These are phyloP conservation scores for Cetonia aurata DNA, from an alignment of 2,888 invertebrate species.

Conservation along the genomic window DNA sequence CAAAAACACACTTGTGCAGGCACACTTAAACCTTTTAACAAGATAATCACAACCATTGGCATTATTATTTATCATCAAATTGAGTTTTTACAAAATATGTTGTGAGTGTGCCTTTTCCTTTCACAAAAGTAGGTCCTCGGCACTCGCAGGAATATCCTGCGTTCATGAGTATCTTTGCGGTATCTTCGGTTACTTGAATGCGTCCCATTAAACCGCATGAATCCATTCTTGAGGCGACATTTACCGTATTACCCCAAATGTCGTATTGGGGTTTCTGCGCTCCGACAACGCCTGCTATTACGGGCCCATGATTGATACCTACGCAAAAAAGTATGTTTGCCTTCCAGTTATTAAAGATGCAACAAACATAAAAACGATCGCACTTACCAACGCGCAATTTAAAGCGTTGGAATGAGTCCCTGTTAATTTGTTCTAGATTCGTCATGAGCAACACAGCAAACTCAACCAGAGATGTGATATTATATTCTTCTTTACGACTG, in stretches of 20 bases:
- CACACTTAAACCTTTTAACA: conserved; percentile 31
- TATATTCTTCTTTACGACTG: conserved; percentile 85
- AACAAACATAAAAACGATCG: too few relatives aligned
- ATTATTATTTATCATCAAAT: conserved; percentile 72
- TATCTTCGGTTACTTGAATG: conserved; percentile 87
- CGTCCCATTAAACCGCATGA: conserved; percentile 91
- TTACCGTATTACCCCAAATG: conserved; percentile 99
- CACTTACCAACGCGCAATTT: conserved; percentile 89
- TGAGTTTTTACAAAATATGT: conserved; percentile 94
- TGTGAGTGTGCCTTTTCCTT: conserved; percentile 92
- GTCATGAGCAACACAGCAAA: conserved; percentile 94
- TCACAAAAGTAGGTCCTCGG: conserved; percentile 92
- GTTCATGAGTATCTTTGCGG: conserved; percentile 84
- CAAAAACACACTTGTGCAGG: conserved; percentile 23
- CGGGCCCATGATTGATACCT: conserved; percentile 91
- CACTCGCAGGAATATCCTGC: conserved; percentile 91
- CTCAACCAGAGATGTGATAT: conserved; percentile 91
- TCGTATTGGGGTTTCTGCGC: conserved; percentile 99
- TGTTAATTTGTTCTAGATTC: conserved; percentile 93
- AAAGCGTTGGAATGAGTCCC: conserved; percentile 97
- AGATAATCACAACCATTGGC: conserved; percentile 42
- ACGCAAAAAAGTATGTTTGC: conserved; percentile 41
- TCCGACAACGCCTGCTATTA: conserved; percentile 96
- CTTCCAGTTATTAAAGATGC: neutral
- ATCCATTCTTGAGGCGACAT: conserved; percentile 97